These are phyloP conservation scores for Paracanthobrama guichenoti DNA, from an alignment of 2,113 vertebrate species.

Conservation along the genomic window DNA sequence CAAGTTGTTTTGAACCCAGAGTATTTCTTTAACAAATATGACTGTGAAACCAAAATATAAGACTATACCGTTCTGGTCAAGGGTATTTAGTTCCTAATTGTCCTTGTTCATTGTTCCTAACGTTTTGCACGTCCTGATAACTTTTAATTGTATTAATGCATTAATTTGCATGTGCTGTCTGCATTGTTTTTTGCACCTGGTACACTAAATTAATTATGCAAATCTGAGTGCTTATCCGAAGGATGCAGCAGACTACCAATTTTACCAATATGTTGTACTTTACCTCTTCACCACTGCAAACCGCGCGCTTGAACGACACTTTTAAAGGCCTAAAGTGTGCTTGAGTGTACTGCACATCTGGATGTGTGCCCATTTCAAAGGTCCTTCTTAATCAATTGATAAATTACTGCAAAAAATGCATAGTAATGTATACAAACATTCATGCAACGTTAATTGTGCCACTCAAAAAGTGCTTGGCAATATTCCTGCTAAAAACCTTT, in stretches of 20 bases:
- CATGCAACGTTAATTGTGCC: neutral
- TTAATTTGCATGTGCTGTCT: neutral
- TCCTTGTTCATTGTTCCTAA: no score
- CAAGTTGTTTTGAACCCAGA: neutral
- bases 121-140: neutral
- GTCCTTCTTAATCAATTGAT: neutral
- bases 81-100: neutral
- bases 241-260: neutral
- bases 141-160: no score
- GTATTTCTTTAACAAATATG: neutral
- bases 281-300: neutral
- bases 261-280: neutral
- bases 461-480: neutral
- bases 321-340: neutral
- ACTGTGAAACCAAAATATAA: neutral
- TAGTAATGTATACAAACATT: neutral
- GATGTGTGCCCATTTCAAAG: neutral
- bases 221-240: neutral
- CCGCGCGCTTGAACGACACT: neutral
- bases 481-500: neutral
- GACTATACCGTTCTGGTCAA: neutral
- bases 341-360: neutral
- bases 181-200: constrained; percentile 24
- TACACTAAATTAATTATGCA: neutral
- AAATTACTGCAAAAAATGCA: neutral